Percentiles rank a stretch among this genome's conserved stretches.
phyloP scores from a whole-genome alignment of 2,113 vertebrate genomes.

The Irena cyanogastra region DNA sequence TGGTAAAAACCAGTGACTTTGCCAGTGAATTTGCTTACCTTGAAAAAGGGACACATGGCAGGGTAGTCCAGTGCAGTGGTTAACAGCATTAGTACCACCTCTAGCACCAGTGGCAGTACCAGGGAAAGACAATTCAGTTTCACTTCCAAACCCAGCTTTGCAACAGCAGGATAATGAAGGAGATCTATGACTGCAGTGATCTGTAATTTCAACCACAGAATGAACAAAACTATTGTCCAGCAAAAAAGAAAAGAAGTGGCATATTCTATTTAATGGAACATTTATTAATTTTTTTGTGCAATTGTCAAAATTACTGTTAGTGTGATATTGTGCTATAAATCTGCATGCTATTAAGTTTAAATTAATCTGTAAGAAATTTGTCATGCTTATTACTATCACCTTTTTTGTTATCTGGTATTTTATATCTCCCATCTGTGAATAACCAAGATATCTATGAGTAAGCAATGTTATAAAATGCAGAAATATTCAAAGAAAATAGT shows the following conservation, averaged over 20 bases:
- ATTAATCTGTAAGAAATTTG: background rate
- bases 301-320: background rate
- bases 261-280: background rate
- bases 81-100: background rate
- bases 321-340: background rate
- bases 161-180: background rate
- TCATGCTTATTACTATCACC: background rate
- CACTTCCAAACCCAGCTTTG: background rate
- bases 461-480: background rate
- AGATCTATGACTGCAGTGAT: fast-evolving
- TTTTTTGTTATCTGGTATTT: background rate
- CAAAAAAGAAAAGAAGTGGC: background rate
- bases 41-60: background rate
- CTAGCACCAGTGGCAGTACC: background rate
- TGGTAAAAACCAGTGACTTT: background rate
- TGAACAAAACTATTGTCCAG: background rate
- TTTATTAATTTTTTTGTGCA: background rate
- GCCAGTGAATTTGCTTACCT: background rate
- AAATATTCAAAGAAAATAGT: background rate
- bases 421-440: background rate
- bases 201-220: background rate
- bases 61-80: background rate
- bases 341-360: background rate
- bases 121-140: background rate
- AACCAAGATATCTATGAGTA: background rate